Evolutionary conservation across 2,113 vertebrate genomes (phyloP), one percentile per base, ranked within the genome.

Genomic region (Condylura cristata): DNA sequence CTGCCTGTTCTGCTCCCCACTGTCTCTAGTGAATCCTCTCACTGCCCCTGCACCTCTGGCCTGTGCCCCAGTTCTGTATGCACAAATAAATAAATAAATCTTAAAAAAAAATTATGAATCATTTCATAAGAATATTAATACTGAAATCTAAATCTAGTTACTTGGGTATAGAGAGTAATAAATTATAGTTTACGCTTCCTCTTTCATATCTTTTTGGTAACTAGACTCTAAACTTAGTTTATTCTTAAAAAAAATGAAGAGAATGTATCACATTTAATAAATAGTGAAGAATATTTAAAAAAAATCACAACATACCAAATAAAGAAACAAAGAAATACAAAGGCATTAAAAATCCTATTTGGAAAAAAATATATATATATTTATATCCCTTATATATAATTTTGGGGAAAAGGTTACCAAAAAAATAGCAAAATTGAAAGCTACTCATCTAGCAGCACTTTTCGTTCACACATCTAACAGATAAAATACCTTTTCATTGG

Each of bases 401-500:
- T 30, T 46, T 8, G 28, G 58, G 18, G 30, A 28, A 56, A 44
- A 90, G 88, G 22, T 34, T 5, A 78, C 6, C 10, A 53, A 37
- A 53, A 37, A 53, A 71, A 60, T 0, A 79, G 48, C 60, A 91
- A 90, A 74, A 92, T 44, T 84, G 22, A 93, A 34, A 79, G 30
- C 34, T 56, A 74, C n/a, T 24, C 26, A 17, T 93, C 41, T 24
- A 85, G 58, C n/a, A 17, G 6, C 28, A 46, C 51, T 48, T 65
- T 71, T 89, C 46, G 10, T 46, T 90, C 32, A 86, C 53, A n/a
- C 3, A 0, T 0, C 16, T 79, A 85, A 6, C 74, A 86, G 9
- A 92, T 80, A 85, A 65, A 89, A 51, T 98, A 99, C 99, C 99
- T 97, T 99, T 99, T 99, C 99, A 99, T 99, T 5, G 99, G 99